Evolutionary conservation across 2,888 invertebrate genomes (phyloP).

Genomic region (Phasia obesa): DNA sequence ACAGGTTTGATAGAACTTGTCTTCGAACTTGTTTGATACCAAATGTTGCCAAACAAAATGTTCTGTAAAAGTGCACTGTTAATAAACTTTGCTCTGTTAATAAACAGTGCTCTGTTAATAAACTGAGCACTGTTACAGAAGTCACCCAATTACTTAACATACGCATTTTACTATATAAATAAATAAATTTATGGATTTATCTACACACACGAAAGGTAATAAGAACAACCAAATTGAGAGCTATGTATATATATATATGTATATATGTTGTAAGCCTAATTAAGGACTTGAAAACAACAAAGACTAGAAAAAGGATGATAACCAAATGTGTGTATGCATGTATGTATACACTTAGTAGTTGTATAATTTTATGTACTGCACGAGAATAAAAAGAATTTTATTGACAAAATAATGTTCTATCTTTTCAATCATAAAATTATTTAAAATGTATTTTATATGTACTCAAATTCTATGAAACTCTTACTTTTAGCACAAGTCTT

Average conservation of each 20-base stretch:
- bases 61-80: conserved; percentile 2
- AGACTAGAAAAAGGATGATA: conserved; percentile 36
- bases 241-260: no score
- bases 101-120: conserved; percentile 21
- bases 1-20: neutral
- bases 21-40: neutral
- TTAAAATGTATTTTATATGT: neutral
- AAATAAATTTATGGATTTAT: conserved; percentile 18
- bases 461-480: neutral
- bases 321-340: conserved; percentile 33
- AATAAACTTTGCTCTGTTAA: no score
- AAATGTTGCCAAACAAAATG: neutral
- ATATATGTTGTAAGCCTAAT: conserved; percentile 58
- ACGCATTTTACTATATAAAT: neutral
- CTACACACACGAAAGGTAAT: conserved; percentile 15
- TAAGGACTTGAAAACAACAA: conserved; percentile 54
- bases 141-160: neutral
- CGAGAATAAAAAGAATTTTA: no score
- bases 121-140: conserved; percentile 15
- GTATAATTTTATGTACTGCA: no score
- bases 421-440: no score
- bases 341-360: no score
- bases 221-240: conserved; percentile 36
- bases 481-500: neutral
- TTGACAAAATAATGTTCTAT: no score